Evolutionary conservation across 2,113 vertebrate species (phyloP).

Genomic region (Calidris pygmaea): DNA sequence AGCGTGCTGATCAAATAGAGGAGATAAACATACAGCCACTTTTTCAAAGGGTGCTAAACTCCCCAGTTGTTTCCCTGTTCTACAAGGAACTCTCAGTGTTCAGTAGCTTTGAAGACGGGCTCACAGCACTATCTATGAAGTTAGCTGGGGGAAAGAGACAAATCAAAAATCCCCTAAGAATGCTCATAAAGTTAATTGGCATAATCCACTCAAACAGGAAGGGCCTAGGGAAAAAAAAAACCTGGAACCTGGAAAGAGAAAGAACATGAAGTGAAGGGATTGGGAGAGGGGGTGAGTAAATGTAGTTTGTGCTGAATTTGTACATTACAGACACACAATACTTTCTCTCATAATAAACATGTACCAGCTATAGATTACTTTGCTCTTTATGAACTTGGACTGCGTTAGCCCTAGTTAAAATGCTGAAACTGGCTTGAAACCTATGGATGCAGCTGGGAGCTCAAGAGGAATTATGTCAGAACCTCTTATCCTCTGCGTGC

Average conservation of each 20-base stretch:
- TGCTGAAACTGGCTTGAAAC: neutral
- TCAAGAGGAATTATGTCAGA: neutral
- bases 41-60: neutral
- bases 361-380: neutral
- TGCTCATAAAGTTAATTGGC: neutral
- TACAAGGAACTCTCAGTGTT: neutral
- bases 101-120: neutral
- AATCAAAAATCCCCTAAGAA: neutral
- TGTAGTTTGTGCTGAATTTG: neutral
- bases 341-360: neutral
- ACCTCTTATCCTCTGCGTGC: neutral
- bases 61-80: neutral
- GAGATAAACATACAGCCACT: neutral
- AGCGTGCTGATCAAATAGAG: neutral
- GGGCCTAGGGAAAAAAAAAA: neutral
- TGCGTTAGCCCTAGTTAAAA: neutral
- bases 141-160: neutral
- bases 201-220: neutral
- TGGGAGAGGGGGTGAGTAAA: neutral
- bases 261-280: neutral
- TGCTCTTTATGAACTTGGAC: neutral
- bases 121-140: neutral
- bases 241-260: rapidly evolving
- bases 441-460: neutral
- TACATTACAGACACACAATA: neutral